Percentiles rank a stretch among this genome's conserved stretches.
phyloP scores from a whole-genome alignment of 2,888 invertebrate genomes.

The Synanthedon formicaeformis region DNA sequence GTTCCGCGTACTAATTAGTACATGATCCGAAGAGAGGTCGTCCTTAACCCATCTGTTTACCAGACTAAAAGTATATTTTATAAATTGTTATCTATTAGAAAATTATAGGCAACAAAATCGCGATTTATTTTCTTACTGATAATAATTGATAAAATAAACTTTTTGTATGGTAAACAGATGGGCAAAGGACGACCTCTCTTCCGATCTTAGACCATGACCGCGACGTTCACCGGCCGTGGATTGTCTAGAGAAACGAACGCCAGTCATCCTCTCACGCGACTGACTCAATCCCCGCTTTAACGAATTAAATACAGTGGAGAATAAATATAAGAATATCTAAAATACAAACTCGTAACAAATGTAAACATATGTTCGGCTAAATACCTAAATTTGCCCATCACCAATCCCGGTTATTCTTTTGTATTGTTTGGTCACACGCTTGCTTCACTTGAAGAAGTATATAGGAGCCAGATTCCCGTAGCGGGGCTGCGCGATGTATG shows the following conservation, averaged over 20 bases:
- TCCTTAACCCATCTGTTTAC: too few species aligned
- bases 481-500: constrained; percentile 32
- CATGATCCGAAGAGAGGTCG: too few species aligned
- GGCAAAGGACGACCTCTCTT: too few species aligned
- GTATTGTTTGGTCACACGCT: constrained; percentile 35
- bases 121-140: too few species aligned
- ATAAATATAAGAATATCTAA: constrained; percentile 79
- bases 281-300: constrained; percentile 39
- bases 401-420: constrained; percentile 32
- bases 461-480: constrained; percentile 53
- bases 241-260: constrained; percentile 33
- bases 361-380: constrained; percentile 63
- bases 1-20: constrained; percentile 8
- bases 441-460: constrained; percentile 49
- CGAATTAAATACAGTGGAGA: constrained; percentile 66
- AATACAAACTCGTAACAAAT: constrained; percentile 74
- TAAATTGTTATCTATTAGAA: too few species aligned
- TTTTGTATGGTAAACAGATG: too few species aligned
- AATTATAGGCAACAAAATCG: too few species aligned
- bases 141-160: too few species aligned
- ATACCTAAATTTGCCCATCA: constrained; percentile 43
- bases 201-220: constrained; percentile 1
- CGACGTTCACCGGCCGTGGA: constrained; percentile 35
- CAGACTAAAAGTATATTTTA: too few species aligned
- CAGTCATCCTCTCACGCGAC: constrained; percentile 42